Evolutionary conservation across 2,113 vertebrate genomes (phyloP), one percentile per base, ranked within the genome.

Genomic region (Speoplatyrhinus poulsoni): DNA sequence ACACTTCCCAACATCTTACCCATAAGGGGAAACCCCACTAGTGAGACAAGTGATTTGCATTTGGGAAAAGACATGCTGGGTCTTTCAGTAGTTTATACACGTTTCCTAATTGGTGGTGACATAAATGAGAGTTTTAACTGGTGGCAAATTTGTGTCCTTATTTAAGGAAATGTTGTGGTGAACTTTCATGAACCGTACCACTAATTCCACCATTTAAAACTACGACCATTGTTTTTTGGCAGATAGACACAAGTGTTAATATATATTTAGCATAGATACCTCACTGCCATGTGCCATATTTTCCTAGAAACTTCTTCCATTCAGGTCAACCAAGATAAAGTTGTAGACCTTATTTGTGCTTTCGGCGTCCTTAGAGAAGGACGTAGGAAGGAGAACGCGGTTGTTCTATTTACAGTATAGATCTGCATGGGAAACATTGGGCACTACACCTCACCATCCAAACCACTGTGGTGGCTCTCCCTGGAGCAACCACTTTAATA

Each of bases 401-500:
- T 77, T 57, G 70, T 71, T 77, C 85, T 86, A 84, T 91, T 90
- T 90, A 75, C 52, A 82, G 69, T 67, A 26, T 26, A 82, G 83
- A 87, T 67, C 81, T 89, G 75, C 75, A 80, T 87, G 86, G 85
- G 89, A 89, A 91, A 82, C 66, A 77, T 66, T 73, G 73, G 79
- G 76, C 73, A 83, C 65, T 84, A 73, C 63, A 83, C 69, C 80
- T 80, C 70, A 1, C 65, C 73, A 60, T 81, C 85, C 83, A 90
- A 89, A 90, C 89, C 87, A 15, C 84, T 57, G 76, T 55, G 86
- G 87, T 68, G 81, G 85, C 77, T 89, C 75, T 87, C 77, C 79
- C 76, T 82, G 74, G 63, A 84, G 86, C 84, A 87, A 84, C 63
- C 70, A 75, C 85, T 89, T 69, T 92, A 90, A 91, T 92, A 89